A percentile compares a stretch with the other conserved stretches of the same genome.
phyloP scores from a whole-genome alignment of 1,140 invertebrate genomes.

The Chrysopa pallens region DNA sequence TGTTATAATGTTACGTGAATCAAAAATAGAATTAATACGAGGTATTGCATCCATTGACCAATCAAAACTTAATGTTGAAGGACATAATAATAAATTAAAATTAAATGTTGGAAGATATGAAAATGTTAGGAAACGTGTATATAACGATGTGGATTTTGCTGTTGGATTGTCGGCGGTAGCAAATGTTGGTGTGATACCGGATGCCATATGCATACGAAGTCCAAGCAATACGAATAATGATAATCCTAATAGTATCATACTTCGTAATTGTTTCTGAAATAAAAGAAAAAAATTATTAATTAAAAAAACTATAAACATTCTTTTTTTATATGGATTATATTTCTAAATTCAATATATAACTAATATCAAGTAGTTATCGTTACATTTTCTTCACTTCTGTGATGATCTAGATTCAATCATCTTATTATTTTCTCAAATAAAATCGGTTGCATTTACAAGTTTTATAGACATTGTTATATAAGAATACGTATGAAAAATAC shows the following conservation, averaged over 20 bases:
- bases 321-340: no score
- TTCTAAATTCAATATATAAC: no score
- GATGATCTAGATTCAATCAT: no score
- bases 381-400: no score
- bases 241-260: slow-evolving; percentile 36
- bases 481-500: no score
- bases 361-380: no score
- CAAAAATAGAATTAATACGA: slow-evolving; percentile 48
- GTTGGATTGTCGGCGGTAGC: slow-evolving; percentile 81
- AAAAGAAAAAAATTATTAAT: slow-evolving; percentile 15
- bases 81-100: slow-evolving; percentile 62
- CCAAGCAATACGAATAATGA: slow-evolving; percentile 36
- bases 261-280: slow-evolving; percentile 46
- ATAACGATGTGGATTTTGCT: slow-evolving; percentile 48
- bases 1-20: slow-evolving; percentile 55
- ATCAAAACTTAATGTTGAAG: slow-evolving; percentile 73
- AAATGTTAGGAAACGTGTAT: slow-evolving; percentile 67
- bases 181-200: slow-evolving; percentile 52
- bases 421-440: no score
- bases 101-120: slow-evolving; percentile 76
- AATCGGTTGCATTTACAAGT: no score
- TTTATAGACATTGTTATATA: no score
- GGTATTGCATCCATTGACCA: slow-evolving; percentile 93
- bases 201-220: slow-evolving; percentile 40
- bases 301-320: no score